These are phyloP conservation scores for Aplochiton taeniatus DNA, from an alignment of 2,797 vertebrate species.

Conservation along the genomic window DNA sequence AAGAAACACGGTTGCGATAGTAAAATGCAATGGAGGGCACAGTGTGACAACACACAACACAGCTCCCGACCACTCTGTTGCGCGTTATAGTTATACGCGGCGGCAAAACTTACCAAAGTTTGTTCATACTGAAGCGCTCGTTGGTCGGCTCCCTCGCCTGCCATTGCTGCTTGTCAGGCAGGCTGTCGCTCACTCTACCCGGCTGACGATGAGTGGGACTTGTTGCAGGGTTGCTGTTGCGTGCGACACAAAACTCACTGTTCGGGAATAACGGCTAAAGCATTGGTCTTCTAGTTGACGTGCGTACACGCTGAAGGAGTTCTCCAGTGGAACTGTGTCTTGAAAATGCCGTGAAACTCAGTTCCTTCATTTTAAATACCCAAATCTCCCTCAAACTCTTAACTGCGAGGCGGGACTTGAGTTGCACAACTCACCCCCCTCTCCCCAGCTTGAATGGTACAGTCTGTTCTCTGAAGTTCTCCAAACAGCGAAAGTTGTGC, in stretches of 20 bases:
- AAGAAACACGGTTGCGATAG: not conserved
- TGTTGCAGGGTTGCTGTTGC: slow-evolving; percentile 16
- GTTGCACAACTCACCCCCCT: slow-evolving; percentile 44
- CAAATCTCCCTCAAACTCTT: slow-evolving; percentile 35
- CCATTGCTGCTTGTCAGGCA: slow-evolving; percentile 60
- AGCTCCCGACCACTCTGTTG: not conserved
- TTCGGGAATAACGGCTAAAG: slow-evolving; percentile 20
- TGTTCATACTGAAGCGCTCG: slow-evolving; percentile 96
- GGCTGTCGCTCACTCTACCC: slow-evolving; percentile 27
- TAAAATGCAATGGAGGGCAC: not conserved
- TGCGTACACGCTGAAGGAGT: slow-evolving; percentile 14
- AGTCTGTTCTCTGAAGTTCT: slow-evolving; percentile 23
- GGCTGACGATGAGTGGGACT: slow-evolving; percentile 25
- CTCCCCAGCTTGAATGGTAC: slow-evolving; percentile 27
- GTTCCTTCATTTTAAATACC: slow-evolving; percentile 74
- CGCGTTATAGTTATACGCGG: slow-evolving; percentile 34
- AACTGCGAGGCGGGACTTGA: slow-evolving; percentile 69
- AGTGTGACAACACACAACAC: not conserved
- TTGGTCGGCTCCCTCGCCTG: slow-evolving; percentile 83
- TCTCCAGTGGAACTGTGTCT: slow-evolving; percentile 38
- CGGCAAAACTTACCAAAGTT: slow-evolving; percentile 88
- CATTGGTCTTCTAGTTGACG: slow-evolving; percentile 21
- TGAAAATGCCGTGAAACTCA: slow-evolving; percentile 30
- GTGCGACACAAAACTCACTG: slow-evolving; percentile 28
- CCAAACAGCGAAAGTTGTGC: not conserved